Evolutionary conservation across 2,888 invertebrate genomes (phyloP).

Genomic region (Plebejus melissa): DNA sequence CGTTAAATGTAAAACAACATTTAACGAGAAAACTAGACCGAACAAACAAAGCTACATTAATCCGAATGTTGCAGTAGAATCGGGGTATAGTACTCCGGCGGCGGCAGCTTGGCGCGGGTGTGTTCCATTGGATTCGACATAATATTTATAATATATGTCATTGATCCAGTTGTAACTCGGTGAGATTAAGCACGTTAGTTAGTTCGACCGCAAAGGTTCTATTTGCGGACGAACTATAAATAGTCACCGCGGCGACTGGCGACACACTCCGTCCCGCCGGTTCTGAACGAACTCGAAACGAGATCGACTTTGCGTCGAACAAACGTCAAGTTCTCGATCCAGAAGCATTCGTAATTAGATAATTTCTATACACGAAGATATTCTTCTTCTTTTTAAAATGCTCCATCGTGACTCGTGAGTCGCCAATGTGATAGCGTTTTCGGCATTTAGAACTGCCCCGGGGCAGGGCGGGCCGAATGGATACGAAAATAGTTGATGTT

Average conservation of each 20-base stretch:
- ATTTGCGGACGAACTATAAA: slow-evolving; percentile 28
- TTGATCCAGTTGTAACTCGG: slow-evolving; percentile 29
- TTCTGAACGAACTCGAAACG: not conserved
- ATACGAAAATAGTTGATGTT: too few relatives aligned
- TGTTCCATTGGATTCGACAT: slow-evolving; percentile 27
- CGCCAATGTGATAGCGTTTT: too few relatives aligned
- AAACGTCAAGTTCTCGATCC: too few relatives aligned
- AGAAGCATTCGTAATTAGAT: too few relatives aligned
- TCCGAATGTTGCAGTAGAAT: not conserved
- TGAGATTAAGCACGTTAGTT: slow-evolving; percentile 25
- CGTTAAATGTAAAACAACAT: not conserved
- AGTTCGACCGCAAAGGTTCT: too few relatives aligned
- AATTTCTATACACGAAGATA: too few relatives aligned
- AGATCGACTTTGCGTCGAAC: not conserved
- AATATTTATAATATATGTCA: slow-evolving; percentile 28
- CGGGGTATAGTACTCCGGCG: not conserved
- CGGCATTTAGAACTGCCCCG: too few relatives aligned
- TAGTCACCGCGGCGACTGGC: slow-evolving; percentile 10
- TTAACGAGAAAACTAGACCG: not conserved
- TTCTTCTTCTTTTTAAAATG: too few relatives aligned
- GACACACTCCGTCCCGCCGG: slow-evolving; percentile 17
- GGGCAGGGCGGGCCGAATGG: too few relatives aligned
- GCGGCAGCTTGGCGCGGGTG: not conserved
- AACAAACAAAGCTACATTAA: not conserved
- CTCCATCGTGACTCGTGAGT: too few relatives aligned